Evolutionary conservation across 2,113 vertebrate species (phyloP).

Genomic region (Ivindomyrus marchei): DNA sequence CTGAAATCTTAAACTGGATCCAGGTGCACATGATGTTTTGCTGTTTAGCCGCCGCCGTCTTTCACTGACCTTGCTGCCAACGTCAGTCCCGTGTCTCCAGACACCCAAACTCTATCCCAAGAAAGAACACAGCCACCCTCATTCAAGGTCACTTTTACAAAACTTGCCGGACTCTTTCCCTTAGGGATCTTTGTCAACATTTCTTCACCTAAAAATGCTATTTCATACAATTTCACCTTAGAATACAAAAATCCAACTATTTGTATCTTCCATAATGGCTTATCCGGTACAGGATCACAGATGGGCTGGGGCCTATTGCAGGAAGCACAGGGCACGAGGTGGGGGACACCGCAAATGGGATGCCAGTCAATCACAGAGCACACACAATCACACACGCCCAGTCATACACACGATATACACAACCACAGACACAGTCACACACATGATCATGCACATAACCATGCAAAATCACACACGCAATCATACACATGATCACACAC

Average conservation of each 20-base stretch:
- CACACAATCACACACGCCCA: background rate
- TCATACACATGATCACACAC: background rate
- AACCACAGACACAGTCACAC: background rate
- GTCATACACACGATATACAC: background rate
- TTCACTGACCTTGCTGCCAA: background rate
- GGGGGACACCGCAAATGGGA: background rate
- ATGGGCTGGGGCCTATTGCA: background rate
- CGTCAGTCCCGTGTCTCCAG: background rate
- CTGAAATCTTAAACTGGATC: background rate
- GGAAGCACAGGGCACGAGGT: background rate
- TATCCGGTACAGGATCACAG: background rate
- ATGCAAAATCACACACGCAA: background rate
- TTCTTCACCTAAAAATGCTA: background rate
- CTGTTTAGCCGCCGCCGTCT: background rate
- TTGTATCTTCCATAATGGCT: background rate
- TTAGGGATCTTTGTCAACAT: background rate
- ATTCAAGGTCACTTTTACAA: background rate
- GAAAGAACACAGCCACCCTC: background rate
- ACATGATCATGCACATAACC: background rate
- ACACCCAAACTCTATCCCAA: background rate
- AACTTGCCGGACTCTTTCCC: background rate
- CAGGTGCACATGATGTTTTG: background rate
- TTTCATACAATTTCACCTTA: background rate
- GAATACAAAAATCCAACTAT: background rate
- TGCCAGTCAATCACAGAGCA: background rate